Conservation (phyloP, 2,113 vertebrate species). For the Dromas ardeola region DNA sequence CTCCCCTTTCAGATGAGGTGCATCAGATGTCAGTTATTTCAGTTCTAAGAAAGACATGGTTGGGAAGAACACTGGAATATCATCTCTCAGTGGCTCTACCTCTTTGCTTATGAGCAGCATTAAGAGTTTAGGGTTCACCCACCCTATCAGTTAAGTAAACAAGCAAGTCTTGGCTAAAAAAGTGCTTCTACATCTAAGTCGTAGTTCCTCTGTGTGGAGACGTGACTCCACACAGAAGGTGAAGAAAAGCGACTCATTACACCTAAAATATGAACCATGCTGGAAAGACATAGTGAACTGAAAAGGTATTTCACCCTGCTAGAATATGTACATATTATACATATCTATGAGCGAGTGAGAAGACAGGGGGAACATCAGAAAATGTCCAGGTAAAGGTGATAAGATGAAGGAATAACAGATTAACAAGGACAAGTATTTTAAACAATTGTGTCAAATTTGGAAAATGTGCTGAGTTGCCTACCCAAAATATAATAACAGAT, state of each 20-base stretch:
- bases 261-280: background rate
- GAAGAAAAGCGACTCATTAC: background rate
- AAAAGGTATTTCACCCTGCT: background rate
- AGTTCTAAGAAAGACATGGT: background rate
- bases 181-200: background rate
- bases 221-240: background rate
- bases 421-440: background rate
- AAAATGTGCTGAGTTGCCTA: background rate
- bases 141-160: background rate
- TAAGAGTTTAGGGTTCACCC: background rate
- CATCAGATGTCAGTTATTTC: background rate
- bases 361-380: background rate
- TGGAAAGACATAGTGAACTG: background rate
- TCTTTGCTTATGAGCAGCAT: background rate
- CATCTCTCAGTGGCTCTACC: background rate
- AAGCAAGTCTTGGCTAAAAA: background rate
- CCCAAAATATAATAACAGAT: background rate
- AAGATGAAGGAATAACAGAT: background rate
- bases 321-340: background rate
- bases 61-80: background rate
- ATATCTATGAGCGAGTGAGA: background rate
- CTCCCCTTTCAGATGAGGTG: background rate
- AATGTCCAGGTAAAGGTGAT: background rate
- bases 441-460: background rate
- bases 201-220: background rate